Conservation (phyloP, 2,113 vertebrate species). For the Circaetus cinerascens region DNA sequence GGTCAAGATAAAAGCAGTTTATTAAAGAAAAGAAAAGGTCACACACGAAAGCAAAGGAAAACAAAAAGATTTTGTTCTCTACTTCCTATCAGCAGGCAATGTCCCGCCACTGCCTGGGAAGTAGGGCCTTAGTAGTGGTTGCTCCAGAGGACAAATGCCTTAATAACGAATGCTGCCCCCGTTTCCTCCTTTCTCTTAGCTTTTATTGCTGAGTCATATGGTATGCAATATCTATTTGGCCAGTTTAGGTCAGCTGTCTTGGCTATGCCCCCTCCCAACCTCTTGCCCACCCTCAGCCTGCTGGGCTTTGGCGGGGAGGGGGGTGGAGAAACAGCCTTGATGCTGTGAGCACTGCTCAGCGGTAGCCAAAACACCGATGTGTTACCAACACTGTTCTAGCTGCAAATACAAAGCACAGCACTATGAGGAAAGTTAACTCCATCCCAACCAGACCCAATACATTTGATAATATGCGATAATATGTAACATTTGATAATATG, state of each 20-base stretch:
- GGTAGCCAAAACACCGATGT: neutral
- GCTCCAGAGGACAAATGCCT: neutral
- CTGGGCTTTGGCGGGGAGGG: neutral
- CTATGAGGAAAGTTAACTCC: neutral
- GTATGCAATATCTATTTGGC: neutral
- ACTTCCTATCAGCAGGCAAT: too few relatives aligned
- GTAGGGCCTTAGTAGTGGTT: neutral
- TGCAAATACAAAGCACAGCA: neutral
- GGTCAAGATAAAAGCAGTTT: neutral
- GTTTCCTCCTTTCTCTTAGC: neutral
- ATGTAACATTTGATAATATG: neutral
- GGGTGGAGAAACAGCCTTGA: too few relatives aligned
- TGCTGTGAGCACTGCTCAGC: neutral
- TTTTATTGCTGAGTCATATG: neutral
- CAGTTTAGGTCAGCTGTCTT: neutral
- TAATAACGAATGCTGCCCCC: neutral
- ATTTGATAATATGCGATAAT: neutral
- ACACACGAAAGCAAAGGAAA: neutral
- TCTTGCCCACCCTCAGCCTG: neutral
- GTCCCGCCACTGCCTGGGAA: neutral
- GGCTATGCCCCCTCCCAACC: neutral
- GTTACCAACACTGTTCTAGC: neutral
- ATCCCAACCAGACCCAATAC: neutral
- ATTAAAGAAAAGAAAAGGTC: neutral
- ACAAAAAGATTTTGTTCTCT: neutral